Evolutionary conservation across 2,797 vertebrate species (phyloP).

Genomic region (Pipistrellus nathusii): DNA sequence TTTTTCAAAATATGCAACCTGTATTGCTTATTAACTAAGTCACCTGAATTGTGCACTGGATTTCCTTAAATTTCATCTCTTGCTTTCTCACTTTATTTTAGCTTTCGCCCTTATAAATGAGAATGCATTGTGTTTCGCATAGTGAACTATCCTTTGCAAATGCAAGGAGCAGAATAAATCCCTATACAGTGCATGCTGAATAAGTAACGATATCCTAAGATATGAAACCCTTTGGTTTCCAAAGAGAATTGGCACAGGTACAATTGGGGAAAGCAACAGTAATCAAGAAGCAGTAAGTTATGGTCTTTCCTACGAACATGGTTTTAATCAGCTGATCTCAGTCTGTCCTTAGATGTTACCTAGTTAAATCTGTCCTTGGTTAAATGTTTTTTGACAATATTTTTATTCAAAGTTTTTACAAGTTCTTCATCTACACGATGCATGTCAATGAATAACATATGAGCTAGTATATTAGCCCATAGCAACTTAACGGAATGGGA

Average conservation of each 20-base stretch:
- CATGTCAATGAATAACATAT: slow-evolving; percentile 24
- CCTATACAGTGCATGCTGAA: slow-evolving; percentile 77
- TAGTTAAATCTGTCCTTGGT: neutral
- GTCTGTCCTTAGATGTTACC: neutral
- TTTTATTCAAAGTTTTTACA: slow-evolving; percentile 77
- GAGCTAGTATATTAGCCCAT: neutral
- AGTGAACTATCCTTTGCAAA: slow-evolving; percentile 80
- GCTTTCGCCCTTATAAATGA: slow-evolving; percentile 77
- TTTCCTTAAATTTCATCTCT: slow-evolving; percentile 80
- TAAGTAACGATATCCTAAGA: slow-evolving; percentile 55
- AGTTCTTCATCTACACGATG: slow-evolving; percentile 52
- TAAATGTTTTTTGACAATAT: slow-evolving; percentile 32
- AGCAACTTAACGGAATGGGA: slow-evolving; percentile 5
- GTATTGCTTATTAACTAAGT: slow-evolving; percentile 77
- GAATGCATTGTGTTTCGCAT: slow-evolving; percentile 78
- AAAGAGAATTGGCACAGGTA: slow-evolving; percentile 73
- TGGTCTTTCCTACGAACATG: slow-evolving; percentile 76
- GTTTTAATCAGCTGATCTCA: slow-evolving; percentile 75
- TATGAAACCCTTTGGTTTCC: slow-evolving; percentile 74
- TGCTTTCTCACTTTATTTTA: slow-evolving; percentile 73
- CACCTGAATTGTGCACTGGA: slow-evolving; percentile 65
- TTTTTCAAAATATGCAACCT: slow-evolving; percentile 64
- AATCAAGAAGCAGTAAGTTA: slow-evolving; percentile 68
- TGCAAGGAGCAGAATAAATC: slow-evolving; percentile 80
- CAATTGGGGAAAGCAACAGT: slow-evolving; percentile 42